These are phyloP conservation scores for Tillus elongatus DNA, from an alignment of 2,888 invertebrate species.

Conservation along the genomic window DNA sequence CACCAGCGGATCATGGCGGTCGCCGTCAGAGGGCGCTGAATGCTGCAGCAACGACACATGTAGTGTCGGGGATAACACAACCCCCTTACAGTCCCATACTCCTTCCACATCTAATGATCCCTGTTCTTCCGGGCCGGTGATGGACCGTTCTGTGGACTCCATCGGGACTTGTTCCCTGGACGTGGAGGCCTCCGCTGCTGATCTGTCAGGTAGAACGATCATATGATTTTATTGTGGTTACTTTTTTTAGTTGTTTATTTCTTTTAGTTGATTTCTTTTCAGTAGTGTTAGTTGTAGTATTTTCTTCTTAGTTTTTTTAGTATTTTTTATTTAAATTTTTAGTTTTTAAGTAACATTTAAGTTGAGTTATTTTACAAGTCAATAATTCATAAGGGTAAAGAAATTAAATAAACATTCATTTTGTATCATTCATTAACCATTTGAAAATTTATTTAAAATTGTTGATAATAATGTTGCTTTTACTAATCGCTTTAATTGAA, in stretches of 20 bases:
- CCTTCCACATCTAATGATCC: too few species aligned
- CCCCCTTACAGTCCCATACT: slow-evolving; percentile 3
- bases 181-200: slow-evolving; percentile 66
- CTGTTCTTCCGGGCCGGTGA: too few species aligned
- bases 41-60: slow-evolving; percentile 5
- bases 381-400: too few species aligned
- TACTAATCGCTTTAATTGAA: too few species aligned
- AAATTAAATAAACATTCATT: too few species aligned
- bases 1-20: slow-evolving; percentile 4
- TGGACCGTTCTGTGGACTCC: slow-evolving; percentile 74
- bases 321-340: neutral
- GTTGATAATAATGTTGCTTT: too few species aligned
- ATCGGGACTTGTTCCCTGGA: slow-evolving; percentile 82
- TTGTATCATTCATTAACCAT: too few species aligned
- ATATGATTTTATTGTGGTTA: neutral
- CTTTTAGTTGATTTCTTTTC: neutral
- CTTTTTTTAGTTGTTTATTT: neutral
- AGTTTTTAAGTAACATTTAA: too few species aligned
- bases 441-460: too few species aligned
- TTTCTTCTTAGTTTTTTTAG: neutral
- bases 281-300: neutral
- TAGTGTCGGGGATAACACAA: slow-evolving; percentile 10
- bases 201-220: slow-evolving; percentile 59
- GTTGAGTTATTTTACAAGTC: too few species aligned
- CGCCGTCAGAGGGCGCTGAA: neutral